phyloP scores from a whole-genome alignment of 2,888 invertebrate genomes.

The Phengaris alcon region DNA sequence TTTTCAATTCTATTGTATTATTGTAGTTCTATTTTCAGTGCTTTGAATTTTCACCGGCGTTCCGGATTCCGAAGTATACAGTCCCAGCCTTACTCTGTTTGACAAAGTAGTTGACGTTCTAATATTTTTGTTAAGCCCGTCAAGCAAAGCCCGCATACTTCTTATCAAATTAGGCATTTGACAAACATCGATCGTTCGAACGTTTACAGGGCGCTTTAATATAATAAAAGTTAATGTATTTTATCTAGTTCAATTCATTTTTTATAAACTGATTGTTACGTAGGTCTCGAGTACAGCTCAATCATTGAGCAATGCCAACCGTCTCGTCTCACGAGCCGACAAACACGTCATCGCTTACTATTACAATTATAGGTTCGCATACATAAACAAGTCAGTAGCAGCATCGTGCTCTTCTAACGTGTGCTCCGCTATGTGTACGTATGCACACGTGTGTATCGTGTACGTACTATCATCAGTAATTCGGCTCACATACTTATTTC shows the following conservation, averaged over 20 bases:
- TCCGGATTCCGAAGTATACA: too few relatives aligned
- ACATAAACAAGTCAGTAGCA: slow-evolving; percentile 67
- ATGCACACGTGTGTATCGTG: slow-evolving; percentile 46
- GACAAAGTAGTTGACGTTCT: too few relatives aligned
- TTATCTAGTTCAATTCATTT: slow-evolving; percentile 38
- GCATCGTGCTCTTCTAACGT: slow-evolving; percentile 64
- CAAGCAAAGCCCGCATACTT: too few relatives aligned
- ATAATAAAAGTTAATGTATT: not conserved
- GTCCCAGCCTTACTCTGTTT: too few relatives aligned
- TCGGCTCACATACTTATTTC: slow-evolving; percentile 52
- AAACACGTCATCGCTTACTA: slow-evolving; percentile 75
- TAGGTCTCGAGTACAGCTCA: slow-evolving; percentile 70
- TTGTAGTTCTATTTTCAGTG: too few relatives aligned
- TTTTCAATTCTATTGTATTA: too few relatives aligned
- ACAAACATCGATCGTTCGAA: too few relatives aligned
- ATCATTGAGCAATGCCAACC: slow-evolving; percentile 78
- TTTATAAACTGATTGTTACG: slow-evolving; percentile 57
- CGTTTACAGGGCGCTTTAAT: not conserved
- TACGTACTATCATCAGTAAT: slow-evolving; percentile 52
- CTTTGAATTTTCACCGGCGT: too few relatives aligned
- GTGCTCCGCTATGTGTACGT: slow-evolving; percentile 60
- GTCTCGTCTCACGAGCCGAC: slow-evolving; percentile 77
- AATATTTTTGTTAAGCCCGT: too few relatives aligned
- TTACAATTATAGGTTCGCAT: slow-evolving; percentile 74
- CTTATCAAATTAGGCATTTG: too few relatives aligned